Evolutionary conservation across 2,797 vertebrate species (phyloP).

Genomic region (Alectoris magna): DNA sequence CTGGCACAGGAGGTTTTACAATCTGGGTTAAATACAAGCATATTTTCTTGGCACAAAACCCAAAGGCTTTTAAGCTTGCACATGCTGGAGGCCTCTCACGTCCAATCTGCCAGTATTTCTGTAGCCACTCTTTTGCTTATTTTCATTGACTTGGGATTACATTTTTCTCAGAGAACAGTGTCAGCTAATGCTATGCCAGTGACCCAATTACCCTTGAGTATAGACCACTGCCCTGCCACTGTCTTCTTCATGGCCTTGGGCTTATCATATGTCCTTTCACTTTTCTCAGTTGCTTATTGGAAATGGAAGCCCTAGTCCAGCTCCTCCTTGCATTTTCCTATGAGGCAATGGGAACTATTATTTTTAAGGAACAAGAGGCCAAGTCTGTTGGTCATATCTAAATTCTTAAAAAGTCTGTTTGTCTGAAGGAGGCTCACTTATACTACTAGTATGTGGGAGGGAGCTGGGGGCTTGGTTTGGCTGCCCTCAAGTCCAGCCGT

Average conservation of each 20-base stretch:
- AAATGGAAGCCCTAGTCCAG: not conserved
- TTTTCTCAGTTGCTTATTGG: not conserved
- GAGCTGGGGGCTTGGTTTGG: not conserved
- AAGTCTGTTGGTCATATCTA: not conserved
- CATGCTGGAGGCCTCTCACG: not conserved
- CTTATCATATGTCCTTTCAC: not conserved
- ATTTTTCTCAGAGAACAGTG: not conserved
- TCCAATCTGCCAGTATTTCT: conserved; percentile 13
- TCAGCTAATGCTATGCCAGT: not conserved
- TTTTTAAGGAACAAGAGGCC: not conserved
- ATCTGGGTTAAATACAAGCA: not conserved
- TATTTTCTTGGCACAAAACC: not conserved
- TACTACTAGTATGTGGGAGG: not conserved
- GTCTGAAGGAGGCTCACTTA: conserved; percentile 15
- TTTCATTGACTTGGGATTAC: not conserved
- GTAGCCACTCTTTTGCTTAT: not conserved
- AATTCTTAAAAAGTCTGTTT: not conserved
- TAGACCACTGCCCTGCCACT: not conserved
- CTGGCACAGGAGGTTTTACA: not conserved
- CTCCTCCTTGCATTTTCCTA: conserved; percentile 5
- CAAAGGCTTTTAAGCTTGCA: conserved; percentile 12
- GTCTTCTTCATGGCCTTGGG: not conserved
- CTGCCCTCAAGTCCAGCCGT: not conserved
- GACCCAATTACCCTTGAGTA: not conserved
- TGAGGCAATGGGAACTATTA: conserved; percentile 4